These are phyloP conservation scores for Dendropsophus ebraccatus DNA, from an alignment of 2,113 vertebrate genomes.

Conservation along the genomic window DNA sequence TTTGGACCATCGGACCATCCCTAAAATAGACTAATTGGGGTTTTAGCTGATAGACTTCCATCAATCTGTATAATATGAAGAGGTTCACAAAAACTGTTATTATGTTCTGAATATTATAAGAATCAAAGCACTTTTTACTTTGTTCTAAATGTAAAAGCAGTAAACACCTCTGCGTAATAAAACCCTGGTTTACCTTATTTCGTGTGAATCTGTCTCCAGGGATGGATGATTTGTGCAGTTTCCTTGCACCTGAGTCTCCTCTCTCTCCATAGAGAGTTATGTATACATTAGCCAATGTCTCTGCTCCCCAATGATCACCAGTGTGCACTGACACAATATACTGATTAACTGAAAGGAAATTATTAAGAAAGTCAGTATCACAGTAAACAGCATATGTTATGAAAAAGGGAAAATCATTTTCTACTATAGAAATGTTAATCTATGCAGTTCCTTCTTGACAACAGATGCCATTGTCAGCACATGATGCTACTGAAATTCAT, in stretches of 20 bases:
- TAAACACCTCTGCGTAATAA: background rate
- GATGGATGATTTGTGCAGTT: slow-evolving; percentile 62
- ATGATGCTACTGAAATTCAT: background rate
- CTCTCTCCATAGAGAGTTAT: slow-evolving; percentile 67
- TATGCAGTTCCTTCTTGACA: background rate
- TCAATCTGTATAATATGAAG: background rate
- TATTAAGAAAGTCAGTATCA: background rate
- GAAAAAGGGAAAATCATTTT: background rate
- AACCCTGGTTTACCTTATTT: slow-evolving; percentile 63
- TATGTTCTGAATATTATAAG: background rate
- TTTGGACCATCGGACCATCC: too few relatives aligned
- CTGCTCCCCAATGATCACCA: slow-evolving; percentile 67
- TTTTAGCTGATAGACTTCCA: too few relatives aligned
- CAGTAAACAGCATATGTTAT: slow-evolving; percentile 8
- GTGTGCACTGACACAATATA: slow-evolving; percentile 68
- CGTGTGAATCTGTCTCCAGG: slow-evolving; percentile 67
- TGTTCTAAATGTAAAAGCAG: background rate
- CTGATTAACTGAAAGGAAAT: slow-evolving; percentile 61
- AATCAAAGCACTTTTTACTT: background rate
- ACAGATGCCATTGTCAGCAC: background rate
- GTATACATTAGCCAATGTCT: slow-evolving; percentile 69
- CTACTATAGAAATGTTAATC: background rate
- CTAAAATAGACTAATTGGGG: too few relatives aligned
- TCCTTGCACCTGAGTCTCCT: slow-evolving; percentile 68
- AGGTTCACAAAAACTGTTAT: background rate